A percentile compares a stretch with the other conserved stretches of the same genome.
Conservation (phyloP, 2,888 invertebrate genomes). For the Thysanoteuthis rhombus region DNA sequence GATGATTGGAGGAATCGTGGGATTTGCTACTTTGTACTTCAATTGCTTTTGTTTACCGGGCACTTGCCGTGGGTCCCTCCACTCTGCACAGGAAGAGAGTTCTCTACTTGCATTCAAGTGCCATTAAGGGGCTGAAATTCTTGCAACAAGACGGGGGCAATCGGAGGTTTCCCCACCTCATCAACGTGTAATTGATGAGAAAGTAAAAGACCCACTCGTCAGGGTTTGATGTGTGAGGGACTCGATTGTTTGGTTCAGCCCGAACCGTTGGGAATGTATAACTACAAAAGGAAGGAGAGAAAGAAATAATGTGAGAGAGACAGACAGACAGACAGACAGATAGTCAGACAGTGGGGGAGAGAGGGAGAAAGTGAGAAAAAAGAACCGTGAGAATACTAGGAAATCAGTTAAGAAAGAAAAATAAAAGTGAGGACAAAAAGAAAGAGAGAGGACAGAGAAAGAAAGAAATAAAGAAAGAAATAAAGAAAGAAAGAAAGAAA, state of each 20-base stretch:
- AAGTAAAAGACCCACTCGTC: background rate
- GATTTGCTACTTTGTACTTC: background rate
- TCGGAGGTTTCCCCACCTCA: background rate
- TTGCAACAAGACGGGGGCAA: background rate
- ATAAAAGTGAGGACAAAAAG: no score
- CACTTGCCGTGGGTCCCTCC: background rate
- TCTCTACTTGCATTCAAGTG: background rate
- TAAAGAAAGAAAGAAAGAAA: no score
- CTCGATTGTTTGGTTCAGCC: background rate
- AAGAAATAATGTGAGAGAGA: background rate
- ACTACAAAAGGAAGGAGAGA: background rate
- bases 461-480: no score
- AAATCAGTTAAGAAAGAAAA: no score
- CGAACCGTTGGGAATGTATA: no score
- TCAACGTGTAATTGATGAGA: background rate
- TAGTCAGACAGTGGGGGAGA: background rate
- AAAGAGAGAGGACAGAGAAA: no score
- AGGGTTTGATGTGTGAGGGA: background rate
- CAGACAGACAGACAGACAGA: background rate
- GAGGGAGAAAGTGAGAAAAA: no score
- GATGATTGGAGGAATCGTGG: background rate
- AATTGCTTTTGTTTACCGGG: background rate
- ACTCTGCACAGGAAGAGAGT: background rate
- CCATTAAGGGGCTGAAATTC: background rate
- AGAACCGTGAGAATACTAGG: no score